These are phyloP conservation scores for Drosophila serrata DNA, from an alignment of 1,140 invertebrate genomes.

Conservation along the genomic window DNA sequence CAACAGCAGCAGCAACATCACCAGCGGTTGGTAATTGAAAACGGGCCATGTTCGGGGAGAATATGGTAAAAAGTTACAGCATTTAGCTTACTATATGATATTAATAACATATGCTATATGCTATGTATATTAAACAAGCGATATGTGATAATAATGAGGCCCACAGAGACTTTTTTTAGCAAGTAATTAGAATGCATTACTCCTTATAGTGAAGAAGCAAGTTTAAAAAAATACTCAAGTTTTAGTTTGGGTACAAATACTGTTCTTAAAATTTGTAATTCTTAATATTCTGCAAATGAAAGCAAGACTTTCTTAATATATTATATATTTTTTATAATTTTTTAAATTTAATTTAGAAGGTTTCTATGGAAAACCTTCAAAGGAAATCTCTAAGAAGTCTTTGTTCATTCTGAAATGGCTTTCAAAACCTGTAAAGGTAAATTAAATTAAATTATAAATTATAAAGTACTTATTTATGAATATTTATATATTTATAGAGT, in stretches of 20 bases:
- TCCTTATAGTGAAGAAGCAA: background rate
- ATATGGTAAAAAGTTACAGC: background rate
- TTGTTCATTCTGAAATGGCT: background rate
- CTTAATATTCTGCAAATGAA: background rate
- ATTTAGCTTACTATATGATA: background rate
- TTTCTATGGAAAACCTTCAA: background rate
- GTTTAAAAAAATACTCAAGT: no score
- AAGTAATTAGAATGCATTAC: background rate
- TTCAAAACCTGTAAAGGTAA: no score
- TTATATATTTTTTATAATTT: background rate
- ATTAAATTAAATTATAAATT: no score
- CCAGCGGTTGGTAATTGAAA: slow-evolving; percentile 43
- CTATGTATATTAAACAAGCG: background rate
- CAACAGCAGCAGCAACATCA: slow-evolving; percentile 5
- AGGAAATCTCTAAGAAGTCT: background rate
- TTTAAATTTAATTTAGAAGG: background rate
- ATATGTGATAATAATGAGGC: background rate
- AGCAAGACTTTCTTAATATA: background rate
- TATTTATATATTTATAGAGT: no score
- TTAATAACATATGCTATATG: background rate
- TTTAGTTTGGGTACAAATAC: no score
- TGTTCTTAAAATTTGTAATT: background rate
- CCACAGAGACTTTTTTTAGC: background rate
- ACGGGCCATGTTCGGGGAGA: slow-evolving; percentile 9
- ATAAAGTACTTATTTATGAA: no score